Evolutionary conservation across 2,888 invertebrate species (phyloP).

Genomic region (Tricholauxania praeusta): DNA sequence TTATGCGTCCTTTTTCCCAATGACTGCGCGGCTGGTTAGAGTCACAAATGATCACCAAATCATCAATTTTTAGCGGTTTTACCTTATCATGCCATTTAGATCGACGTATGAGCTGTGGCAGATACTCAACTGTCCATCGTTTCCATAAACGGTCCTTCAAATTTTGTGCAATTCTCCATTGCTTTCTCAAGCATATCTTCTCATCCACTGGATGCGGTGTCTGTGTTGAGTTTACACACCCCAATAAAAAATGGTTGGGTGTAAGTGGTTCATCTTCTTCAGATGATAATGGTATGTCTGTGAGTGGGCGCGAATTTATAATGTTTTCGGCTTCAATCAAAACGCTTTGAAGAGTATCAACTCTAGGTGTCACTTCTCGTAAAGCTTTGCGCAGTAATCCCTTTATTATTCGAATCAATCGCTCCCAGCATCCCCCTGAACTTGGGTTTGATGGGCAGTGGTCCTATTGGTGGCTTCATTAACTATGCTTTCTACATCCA

Average conservation of each 20-base stretch:
- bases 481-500: slow-evolving; percentile 24
- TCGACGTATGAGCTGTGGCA: slow-evolving; percentile 40
- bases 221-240: slow-evolving; percentile 38
- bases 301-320: too few relatives aligned
- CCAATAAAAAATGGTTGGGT: slow-evolving; percentile 44
- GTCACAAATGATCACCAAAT: slow-evolving; percentile 40
- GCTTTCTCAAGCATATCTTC: slow-evolving; percentile 32
- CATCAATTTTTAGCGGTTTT: slow-evolving; percentile 25
- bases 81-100: slow-evolving; percentile 39
- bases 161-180: slow-evolving; percentile 41
- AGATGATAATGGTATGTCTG: too few relatives aligned
- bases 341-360: slow-evolving; percentile 42
- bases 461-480: neutral
- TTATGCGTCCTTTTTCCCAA: slow-evolving; percentile 40
- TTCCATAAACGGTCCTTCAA: slow-evolving; percentile 44
- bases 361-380: slow-evolving; percentile 26
- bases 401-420: slow-evolving; percentile 19
- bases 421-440: slow-evolving; percentile 45
- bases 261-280: slow-evolving; percentile 44
- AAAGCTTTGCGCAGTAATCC: slow-evolving; percentile 10
- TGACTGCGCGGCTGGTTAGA: slow-evolving; percentile 23
- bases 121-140: slow-evolving; percentile 37
- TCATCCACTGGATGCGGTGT: slow-evolving; percentile 32
- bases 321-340: slow-evolving; percentile 43
- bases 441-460: slow-evolving; percentile 35